Percentiles rank a stretch among this genome's conserved stretches.
These are phyloP conservation scores for Rhynchomys soricoides DNA, from an alignment of 2,113 vertebrate species.

Conservation along the genomic window DNA sequence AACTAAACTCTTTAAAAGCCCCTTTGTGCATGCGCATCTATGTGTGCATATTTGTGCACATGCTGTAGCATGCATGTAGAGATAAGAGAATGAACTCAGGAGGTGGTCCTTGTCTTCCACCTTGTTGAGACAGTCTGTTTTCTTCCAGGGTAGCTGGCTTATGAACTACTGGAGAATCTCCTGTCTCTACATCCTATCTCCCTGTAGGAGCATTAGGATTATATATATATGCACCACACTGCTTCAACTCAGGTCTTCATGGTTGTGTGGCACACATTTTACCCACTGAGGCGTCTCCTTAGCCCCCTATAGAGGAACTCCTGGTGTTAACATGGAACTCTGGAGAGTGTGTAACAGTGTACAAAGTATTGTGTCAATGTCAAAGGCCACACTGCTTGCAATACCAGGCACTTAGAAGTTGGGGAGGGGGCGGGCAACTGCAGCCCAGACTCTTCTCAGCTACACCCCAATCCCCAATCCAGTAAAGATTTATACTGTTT, in stretches of 20 bases:
- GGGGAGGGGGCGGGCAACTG: background rate
- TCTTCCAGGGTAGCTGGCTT: background rate
- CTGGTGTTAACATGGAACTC: background rate
- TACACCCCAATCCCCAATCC: rapidly evolving
- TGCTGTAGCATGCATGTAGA: background rate
- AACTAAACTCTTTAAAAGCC: background rate
- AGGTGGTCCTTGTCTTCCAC: background rate
- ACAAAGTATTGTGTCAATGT: background rate
- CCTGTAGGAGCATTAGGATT: background rate
- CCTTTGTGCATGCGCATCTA: background rate
- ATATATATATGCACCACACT: background rate
- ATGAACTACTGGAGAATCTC: background rate
- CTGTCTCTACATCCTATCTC: background rate
- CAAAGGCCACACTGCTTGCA: background rate
- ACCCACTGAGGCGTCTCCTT: background rate
- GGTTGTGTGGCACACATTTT: background rate
- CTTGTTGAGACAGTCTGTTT: background rate
- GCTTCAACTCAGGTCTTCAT: background rate
- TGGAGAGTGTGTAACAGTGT: background rate
- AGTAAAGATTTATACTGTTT: background rate
- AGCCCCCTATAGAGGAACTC: background rate
- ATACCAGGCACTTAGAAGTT: background rate
- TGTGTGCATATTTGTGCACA: background rate
- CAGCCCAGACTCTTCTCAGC: background rate
- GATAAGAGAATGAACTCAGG: too few species aligned